phyloP scores from a whole-genome alignment of 2,888 invertebrate species.

The Acanthosoma haemorrhoidale region DNA sequence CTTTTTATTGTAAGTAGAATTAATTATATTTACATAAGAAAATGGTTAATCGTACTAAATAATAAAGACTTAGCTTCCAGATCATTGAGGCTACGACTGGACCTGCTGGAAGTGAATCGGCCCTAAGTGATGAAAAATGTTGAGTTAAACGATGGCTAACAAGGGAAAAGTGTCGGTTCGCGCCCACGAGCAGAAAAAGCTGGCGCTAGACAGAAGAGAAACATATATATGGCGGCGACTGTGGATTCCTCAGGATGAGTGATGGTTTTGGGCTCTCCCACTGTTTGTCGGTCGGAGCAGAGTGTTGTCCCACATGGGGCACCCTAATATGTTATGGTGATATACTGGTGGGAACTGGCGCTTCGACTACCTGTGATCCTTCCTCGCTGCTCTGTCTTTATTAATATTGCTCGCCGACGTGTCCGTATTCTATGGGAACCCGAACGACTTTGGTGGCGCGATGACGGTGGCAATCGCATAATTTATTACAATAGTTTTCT shows the following conservation, averaged over 20 bases:
- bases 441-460: not conserved
- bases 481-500: no score
- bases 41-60: no score
- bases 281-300: not conserved
- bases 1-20: no score
- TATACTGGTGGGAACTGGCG: constrained; percentile 9
- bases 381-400: no score
- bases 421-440: constrained; percentile 4
- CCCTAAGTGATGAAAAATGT: not conserved
- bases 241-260: not conserved
- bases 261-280: not conserved
- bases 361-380: not conserved
- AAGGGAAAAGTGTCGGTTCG: no score
- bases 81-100: no score
- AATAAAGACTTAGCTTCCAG: no score
- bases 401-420: no score
- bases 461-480: no score
- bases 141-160: no score
- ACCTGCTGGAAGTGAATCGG: not conserved
- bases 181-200: not conserved
- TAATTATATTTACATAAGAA: no score
- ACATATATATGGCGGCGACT: no score
- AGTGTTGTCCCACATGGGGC: constrained; percentile 4
- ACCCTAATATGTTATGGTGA: constrained; percentile 7
- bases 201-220: not conserved